phyloP scores from a whole-genome alignment of 2,797 vertebrate species.

The Parauchenoglanis punctatus region DNA sequence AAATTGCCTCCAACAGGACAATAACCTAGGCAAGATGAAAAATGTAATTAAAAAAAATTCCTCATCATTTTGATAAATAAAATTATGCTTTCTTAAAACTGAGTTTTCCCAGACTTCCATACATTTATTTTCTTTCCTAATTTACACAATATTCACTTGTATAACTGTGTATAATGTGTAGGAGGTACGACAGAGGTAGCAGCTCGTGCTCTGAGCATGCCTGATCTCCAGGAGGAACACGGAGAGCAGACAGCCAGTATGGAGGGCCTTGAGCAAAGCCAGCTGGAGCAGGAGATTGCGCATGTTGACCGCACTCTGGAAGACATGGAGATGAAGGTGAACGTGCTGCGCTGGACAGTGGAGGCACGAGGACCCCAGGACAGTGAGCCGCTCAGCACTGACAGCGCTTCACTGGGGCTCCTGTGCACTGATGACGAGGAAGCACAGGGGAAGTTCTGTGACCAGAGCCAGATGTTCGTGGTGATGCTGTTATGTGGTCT shows the following conservation, averaged over 20 bases:
- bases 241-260: slow-evolving; percentile 54
- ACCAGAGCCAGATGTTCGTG: slow-evolving; percentile 56
- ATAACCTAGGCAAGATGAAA: not conserved
- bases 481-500: slow-evolving; percentile 61
- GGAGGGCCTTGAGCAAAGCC: slow-evolving; percentile 69
- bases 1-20: not conserved
- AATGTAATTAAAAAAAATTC: not conserved
- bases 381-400: slow-evolving; percentile 68
- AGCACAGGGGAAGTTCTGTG: slow-evolving; percentile 44
- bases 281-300: slow-evolving; percentile 72
- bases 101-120: not conserved
- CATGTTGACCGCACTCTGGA: slow-evolving; percentile 70
- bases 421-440: slow-evolving; percentile 68
- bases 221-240: slow-evolving; percentile 62
- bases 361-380: slow-evolving; percentile 67
- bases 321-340: slow-evolving; percentile 77
- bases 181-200: slow-evolving; percentile 70
- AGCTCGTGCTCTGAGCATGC: slow-evolving; percentile 72
- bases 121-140: not conserved
- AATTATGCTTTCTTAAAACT: not conserved
- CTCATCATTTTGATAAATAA: not conserved
- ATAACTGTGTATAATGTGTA: slow-evolving; percentile 43
- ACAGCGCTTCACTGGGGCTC: slow-evolving; percentile 70
- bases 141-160: not conserved
- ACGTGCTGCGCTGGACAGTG: slow-evolving; percentile 74